Evolutionary conservation across 2,888 invertebrate species (phyloP).

Genomic region (Xanthia togata): DNA sequence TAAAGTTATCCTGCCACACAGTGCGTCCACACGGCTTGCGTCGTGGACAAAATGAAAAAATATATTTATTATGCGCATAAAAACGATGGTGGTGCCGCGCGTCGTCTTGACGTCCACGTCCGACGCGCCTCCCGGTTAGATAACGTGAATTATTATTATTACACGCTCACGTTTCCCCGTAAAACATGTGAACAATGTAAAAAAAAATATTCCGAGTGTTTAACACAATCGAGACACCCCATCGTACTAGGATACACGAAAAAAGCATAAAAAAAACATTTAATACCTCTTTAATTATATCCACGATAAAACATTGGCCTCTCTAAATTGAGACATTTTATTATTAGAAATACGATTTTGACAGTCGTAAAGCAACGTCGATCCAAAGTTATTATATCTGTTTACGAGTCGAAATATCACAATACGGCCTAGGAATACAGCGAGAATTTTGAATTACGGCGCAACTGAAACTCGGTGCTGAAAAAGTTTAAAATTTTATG

Average conservation of each 20-base stretch:
- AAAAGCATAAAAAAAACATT: constrained; percentile 78
- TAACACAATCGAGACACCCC: constrained; percentile 73
- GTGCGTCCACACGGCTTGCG: constrained; percentile 49
- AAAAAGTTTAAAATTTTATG: constrained; percentile 63
- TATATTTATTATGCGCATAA: constrained; percentile 77
- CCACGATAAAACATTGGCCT: constrained; percentile 86
- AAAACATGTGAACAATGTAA: constrained; percentile 66
- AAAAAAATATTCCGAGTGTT: constrained; percentile 55
- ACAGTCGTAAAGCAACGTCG: constrained; percentile 86
- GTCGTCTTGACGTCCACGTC: constrained; percentile 72
- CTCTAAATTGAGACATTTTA: constrained; percentile 89
- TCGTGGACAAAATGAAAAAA: constrained; percentile 68
- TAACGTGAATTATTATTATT: constrained; percentile 80
- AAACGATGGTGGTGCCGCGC: constrained; percentile 64
- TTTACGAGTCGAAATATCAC: constrained; percentile 86
- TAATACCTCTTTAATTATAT: constrained; percentile 86
- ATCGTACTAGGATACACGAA: constrained; percentile 81
- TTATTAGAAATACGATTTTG: constrained; percentile 90
- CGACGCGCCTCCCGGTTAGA: constrained; percentile 77
- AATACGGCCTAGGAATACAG: constrained; percentile 75
- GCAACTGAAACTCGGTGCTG: constrained; percentile 55
- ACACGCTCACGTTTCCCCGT: constrained; percentile 75
- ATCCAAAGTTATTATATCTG: constrained; percentile 84
- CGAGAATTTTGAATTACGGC: constrained; percentile 65
- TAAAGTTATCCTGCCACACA: constrained; percentile 53